Evolutionary conservation across 1,140 invertebrate species (phyloP).

Genomic region (Cataglyphis hispanica): DNA sequence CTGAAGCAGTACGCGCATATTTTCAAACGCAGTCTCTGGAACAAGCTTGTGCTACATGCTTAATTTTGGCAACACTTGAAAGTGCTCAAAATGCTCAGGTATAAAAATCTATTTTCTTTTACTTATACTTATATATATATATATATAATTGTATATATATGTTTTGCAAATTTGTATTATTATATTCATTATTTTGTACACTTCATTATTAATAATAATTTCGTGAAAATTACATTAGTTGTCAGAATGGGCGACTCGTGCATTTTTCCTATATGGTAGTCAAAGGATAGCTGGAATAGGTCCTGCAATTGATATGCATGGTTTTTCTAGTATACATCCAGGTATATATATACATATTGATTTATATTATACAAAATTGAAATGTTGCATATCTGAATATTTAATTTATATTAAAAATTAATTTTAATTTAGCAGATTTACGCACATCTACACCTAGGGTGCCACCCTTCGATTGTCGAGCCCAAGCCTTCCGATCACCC

Average conservation of each 20-base stretch:
- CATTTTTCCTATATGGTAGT: slow-evolving; percentile 97
- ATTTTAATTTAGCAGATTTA: slow-evolving; percentile 70
- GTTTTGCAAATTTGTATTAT: background rate
- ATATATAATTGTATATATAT: slow-evolving; percentile 3
- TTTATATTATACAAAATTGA: background rate
- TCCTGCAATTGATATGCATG: slow-evolving; percentile 72
- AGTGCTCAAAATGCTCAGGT: slow-evolving; percentile 90
- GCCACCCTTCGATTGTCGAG: slow-evolving; percentile 74
- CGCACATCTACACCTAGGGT: slow-evolving; percentile 83
- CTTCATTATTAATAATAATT: background rate
- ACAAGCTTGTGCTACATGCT: slow-evolving; percentile 95
- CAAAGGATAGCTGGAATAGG: slow-evolving; percentile 85
- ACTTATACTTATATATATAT: slow-evolving; percentile 16
- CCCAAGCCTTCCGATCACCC: slow-evolving; percentile 72
- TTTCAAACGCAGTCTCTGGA: slow-evolving; percentile 94
- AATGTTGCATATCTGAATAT: background rate
- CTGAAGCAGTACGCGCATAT: slow-evolving; percentile 93
- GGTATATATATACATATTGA: slow-evolving; percentile 62
- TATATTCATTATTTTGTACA: background rate
- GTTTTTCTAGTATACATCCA: slow-evolving; percentile 70
- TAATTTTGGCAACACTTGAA: slow-evolving; percentile 94
- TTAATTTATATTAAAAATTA: slow-evolving; percentile 18
- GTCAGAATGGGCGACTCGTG: slow-evolving; percentile 95
- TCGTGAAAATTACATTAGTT: slow-evolving; percentile 82
- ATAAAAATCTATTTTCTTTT: background rate